Evolutionary conservation across 2,888 invertebrate genomes (phyloP).

Genomic region (Limnephilus marmoratus): DNA sequence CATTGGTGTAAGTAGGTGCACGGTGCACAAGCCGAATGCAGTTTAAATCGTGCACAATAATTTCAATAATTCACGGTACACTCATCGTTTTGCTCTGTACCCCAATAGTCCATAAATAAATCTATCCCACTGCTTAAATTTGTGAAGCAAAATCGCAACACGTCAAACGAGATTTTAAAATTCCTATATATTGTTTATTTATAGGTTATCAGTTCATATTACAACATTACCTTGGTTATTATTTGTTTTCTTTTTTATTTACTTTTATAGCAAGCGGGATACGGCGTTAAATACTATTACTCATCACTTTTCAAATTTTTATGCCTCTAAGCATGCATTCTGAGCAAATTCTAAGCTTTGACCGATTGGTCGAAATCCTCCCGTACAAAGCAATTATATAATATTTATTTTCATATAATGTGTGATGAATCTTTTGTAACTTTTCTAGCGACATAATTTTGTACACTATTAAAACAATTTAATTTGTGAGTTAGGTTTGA

Average conservation of each 20-base stretch:
- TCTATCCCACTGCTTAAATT: not conserved
- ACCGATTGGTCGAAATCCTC: too few relatives aligned
- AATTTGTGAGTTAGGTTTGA: too few relatives aligned
- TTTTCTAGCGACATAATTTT: too few relatives aligned
- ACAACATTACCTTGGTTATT: not conserved
- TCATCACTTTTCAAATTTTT: too few relatives aligned
- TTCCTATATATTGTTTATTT: too few relatives aligned
- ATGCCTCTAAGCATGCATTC: too few relatives aligned
- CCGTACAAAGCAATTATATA: too few relatives aligned
- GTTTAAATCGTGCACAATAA: not conserved
- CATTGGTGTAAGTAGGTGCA: not conserved
- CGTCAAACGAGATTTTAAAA: not conserved
- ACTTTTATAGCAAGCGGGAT: not conserved
- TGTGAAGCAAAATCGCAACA: not conserved
- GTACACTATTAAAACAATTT: too few relatives aligned
- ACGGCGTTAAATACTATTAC: not conserved
- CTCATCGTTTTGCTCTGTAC: not conserved
- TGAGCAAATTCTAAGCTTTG: too few relatives aligned
- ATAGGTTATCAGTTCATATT: not conserved
- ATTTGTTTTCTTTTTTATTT: not conserved
- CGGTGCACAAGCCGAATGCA: not conserved
- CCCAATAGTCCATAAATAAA: not conserved
- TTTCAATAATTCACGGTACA: not conserved
- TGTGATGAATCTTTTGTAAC: too few relatives aligned
- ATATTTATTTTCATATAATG: too few relatives aligned